Evolutionary conservation across 2,888 invertebrate genomes (phyloP).

Genomic region (Lottia scabra): DNA sequence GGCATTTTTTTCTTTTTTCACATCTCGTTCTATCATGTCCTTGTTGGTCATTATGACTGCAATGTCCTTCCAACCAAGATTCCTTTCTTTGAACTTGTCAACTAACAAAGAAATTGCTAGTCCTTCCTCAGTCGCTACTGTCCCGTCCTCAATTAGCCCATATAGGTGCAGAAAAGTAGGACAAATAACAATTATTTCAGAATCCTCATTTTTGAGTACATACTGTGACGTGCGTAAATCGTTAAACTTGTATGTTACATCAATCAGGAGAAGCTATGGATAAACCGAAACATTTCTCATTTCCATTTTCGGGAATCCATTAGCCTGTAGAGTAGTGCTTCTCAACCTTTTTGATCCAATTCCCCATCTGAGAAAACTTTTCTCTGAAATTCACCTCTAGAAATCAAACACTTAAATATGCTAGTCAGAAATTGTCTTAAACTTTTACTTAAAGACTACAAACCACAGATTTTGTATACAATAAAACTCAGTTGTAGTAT

Average conservation of each 20-base stretch:
- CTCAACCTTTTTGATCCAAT: too few species aligned
- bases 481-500: too few species aligned
- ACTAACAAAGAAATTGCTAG: constrained; percentile 22
- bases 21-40: constrained; percentile 31
- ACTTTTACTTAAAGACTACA: too few species aligned
- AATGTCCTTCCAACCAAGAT: constrained; percentile 12
- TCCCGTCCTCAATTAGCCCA: too few species aligned
- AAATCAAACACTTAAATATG: too few species aligned
- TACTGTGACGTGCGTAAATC: constrained; percentile 29
- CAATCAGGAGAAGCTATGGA: constrained; percentile 25
- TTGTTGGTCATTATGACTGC: too few species aligned
- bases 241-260: constrained; percentile 30
- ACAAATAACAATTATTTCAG: constrained; percentile 26
- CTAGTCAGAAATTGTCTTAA: too few species aligned
- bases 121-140: constrained; percentile 23
- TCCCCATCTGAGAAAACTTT: too few species aligned
- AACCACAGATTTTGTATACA: too few species aligned
- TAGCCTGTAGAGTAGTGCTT: too few species aligned
- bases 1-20: constrained; percentile 25
- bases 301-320: constrained; percentile 21
- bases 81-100: constrained; percentile 23
- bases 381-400: too few species aligned
- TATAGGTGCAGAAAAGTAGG: too few species aligned
- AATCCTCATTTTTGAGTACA: constrained; percentile 21
- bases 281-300: constrained; percentile 22